Conservation (phyloP, 2,113 vertebrate genomes). For the Larimichthys polyactis region DNA sequence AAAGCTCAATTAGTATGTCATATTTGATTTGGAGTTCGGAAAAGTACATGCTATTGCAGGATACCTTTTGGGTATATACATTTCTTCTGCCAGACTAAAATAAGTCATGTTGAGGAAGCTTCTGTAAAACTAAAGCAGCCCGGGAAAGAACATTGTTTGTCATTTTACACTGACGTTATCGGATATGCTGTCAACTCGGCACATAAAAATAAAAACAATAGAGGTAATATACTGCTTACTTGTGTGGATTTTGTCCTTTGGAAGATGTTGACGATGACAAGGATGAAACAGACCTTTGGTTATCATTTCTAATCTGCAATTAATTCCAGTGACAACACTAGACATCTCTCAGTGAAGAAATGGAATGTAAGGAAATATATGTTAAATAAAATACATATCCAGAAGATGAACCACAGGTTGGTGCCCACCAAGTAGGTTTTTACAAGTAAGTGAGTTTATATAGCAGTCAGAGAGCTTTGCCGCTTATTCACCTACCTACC, state of each 20-base stretch:
- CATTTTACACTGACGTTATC: neutral
- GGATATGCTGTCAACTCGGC: neutral
- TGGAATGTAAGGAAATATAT: too few relatives aligned
- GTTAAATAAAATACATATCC: too few relatives aligned
- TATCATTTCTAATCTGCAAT: neutral
- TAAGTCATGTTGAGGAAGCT: neutral
- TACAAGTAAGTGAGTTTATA: too few relatives aligned
- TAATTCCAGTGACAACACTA: neutral
- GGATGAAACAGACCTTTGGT: neutral
- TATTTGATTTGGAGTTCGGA: slow-evolving; percentile 18
- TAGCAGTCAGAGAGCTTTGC: too few relatives aligned
- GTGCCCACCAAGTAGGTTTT: too few relatives aligned
- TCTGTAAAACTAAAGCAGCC: neutral
- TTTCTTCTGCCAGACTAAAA: neutral
- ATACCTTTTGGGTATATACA: neutral
- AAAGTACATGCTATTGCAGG: neutral
- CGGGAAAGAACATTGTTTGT: neutral
- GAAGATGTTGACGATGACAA: neutral
- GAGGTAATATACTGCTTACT: neutral
- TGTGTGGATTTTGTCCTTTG: neutral
- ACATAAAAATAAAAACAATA: neutral
- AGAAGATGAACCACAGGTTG: too few relatives aligned
- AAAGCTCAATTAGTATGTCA: slow-evolving; percentile 30
- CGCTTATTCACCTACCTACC: too few relatives aligned
- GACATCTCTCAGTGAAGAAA: neutral